A percentile compares a stretch with the other conserved stretches of the same genome.
Conservation (phyloP, 1,140 invertebrate genomes). For the Luehdorfia chinensis region DNA sequence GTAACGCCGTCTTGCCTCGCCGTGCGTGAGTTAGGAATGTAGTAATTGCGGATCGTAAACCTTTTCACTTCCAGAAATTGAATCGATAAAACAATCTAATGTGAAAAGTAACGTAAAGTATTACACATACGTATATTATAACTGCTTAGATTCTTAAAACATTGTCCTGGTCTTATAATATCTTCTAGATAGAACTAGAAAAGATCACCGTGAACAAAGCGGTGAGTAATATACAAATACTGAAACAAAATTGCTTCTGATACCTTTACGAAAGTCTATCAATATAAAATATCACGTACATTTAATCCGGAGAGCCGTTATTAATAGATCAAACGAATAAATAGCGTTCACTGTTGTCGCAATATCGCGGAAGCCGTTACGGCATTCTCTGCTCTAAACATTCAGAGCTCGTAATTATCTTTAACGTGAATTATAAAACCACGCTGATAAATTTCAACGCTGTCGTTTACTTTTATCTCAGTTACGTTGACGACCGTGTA, state of each 20-base stretch:
- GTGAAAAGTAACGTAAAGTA: no score
- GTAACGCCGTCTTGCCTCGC: no score
- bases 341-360: slow-evolving; percentile 22
- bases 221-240: background rate
- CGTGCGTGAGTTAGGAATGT: no score
- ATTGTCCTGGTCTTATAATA: no score
- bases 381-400: slow-evolving; percentile 20
- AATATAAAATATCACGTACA: slow-evolving; percentile 18
- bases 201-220: background rate
- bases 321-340: slow-evolving; percentile 27
- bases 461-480: background rate
- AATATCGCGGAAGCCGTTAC: slow-evolving; percentile 30
- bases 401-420: slow-evolving; percentile 27
- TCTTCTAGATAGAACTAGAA: background rate
- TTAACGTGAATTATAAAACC: slow-evolving; percentile 19
- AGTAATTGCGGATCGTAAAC: no score
- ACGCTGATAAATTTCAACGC: slow-evolving; percentile 1
- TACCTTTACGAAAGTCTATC: slow-evolving; percentile 17
- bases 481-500: background rate
- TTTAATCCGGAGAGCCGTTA: slow-evolving; percentile 12
- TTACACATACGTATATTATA: no score
- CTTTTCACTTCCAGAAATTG: no score
- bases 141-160: no score
- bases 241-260: background rate
- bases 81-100: no score